Evolutionary conservation across 2,113 vertebrate genomes (phyloP).

Genomic region (Triplophysa dalaica): DNA sequence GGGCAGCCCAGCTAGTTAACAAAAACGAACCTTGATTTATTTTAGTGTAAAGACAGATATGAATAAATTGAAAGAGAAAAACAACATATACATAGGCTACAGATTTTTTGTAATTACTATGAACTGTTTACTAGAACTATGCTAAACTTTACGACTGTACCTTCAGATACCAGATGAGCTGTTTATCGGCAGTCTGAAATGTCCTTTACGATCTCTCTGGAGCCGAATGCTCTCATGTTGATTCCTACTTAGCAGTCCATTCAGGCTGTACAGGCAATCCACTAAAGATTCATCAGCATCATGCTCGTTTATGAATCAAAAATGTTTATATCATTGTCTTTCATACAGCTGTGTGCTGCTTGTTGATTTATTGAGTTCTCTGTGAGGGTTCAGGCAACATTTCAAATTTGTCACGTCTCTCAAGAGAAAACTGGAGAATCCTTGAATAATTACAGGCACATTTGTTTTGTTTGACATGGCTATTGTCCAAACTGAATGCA

Average conservation of each 20-base stretch:
- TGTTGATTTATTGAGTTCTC: not conserved
- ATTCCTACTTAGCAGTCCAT: not conserved
- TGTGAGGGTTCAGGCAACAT: not conserved
- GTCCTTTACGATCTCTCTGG: not conserved
- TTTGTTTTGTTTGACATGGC: not conserved
- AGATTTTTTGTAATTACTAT: not conserved
- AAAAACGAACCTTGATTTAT: constrained; percentile 17
- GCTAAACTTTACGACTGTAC: not conserved
- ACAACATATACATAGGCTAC: not conserved
- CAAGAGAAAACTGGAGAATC: not conserved
- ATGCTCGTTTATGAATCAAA: not conserved
- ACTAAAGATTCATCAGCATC: not conserved
- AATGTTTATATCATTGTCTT: not conserved
- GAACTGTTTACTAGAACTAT: not conserved
- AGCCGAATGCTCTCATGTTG: not conserved
- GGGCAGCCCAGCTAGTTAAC: constrained; percentile 7
- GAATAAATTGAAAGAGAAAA: not conserved
- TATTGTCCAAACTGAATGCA: not conserved
- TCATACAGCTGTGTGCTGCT: not conserved
- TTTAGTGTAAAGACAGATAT: not conserved
- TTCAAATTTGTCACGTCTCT: not conserved
- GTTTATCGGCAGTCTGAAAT: not conserved
- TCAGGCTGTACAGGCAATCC: not conserved
- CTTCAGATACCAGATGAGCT: not conserved
- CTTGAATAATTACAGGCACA: not conserved